Evolutionary conservation across 2,797 vertebrate genomes (phyloP).

Genomic region (Hemitrygon akajei): DNA sequence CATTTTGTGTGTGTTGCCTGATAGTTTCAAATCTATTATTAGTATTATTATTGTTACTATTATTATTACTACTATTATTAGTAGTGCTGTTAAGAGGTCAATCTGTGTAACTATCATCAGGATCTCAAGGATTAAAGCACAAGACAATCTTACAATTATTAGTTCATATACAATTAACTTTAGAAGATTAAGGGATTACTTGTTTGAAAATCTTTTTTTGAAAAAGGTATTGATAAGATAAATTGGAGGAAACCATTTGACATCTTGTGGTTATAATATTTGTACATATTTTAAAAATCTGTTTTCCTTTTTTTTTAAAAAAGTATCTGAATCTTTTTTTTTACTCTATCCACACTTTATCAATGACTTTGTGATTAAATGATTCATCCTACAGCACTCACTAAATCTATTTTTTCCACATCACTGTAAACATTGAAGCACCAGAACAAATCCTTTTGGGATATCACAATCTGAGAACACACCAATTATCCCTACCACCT

Average conservation of each 20-base stretch:
- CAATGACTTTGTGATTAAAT: background rate
- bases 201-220: too few species aligned
- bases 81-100: too few species aligned
- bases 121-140: too few species aligned
- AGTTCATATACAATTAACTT: too few species aligned
- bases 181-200: too few species aligned
- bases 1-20: too few species aligned
- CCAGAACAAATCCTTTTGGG: background rate
- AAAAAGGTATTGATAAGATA: too few species aligned
- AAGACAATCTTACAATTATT: too few species aligned
- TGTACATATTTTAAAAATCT: background rate
- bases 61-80: background rate
- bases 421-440: background rate
- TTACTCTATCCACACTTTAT: background rate
- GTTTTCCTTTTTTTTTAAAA: background rate
- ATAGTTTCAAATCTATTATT: background rate
- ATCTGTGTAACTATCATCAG: too few species aligned
- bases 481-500: background rate
- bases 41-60: too few species aligned
- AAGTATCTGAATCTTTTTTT: background rate
- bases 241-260: too few species aligned
- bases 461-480: background rate
- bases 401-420: background rate
- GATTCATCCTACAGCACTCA: background rate
- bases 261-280: too few species aligned